phyloP scores from a whole-genome alignment of 2,888 invertebrate genomes.

The Brachypalpus laphriformis region DNA sequence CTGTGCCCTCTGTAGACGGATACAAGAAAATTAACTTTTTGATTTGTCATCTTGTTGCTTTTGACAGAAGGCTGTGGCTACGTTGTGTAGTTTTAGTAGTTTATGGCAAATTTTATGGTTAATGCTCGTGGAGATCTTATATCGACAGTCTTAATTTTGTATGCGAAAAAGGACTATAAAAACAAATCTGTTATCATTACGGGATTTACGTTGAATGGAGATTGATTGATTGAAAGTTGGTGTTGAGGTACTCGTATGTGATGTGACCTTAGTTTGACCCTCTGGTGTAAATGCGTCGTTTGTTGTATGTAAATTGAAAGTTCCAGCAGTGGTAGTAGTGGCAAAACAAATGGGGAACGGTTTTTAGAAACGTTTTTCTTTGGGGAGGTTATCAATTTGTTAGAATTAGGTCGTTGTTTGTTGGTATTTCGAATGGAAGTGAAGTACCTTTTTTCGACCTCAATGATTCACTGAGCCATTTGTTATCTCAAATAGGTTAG shows the following conservation, averaged over 20 bases:
- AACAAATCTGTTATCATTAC: slow-evolving; percentile 12
- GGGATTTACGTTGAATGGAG: neutral
- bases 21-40: slow-evolving; percentile 1
- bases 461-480: slow-evolving; percentile 32
- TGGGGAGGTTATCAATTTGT: slow-evolving; percentile 9
- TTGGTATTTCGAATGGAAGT: neutral
- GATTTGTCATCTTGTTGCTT: slow-evolving; percentile 7
- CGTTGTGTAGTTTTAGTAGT: slow-evolving; percentile 14
- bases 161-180: slow-evolving; percentile 2
- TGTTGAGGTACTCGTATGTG: neutral
- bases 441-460: slow-evolving; percentile 32
- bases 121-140: neutral
- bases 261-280: neutral
- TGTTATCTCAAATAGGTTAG: slow-evolving; percentile 33
- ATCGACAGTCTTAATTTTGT: slow-evolving; percentile 13
- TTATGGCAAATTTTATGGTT: slow-evolving; percentile 13
- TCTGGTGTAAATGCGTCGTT: neutral
- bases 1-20: neutral
- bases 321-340: neutral
- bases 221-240: slow-evolving; percentile 30
- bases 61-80: neutral
- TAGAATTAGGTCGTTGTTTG: slow-evolving; percentile 26
- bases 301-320: slow-evolving; percentile 22
- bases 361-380: neutral
- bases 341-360: neutral